Evolutionary conservation across 1,140 invertebrate species (phyloP), one percentile per base, ranked within the genome.

Genomic region (Tribolium madens): DNA sequence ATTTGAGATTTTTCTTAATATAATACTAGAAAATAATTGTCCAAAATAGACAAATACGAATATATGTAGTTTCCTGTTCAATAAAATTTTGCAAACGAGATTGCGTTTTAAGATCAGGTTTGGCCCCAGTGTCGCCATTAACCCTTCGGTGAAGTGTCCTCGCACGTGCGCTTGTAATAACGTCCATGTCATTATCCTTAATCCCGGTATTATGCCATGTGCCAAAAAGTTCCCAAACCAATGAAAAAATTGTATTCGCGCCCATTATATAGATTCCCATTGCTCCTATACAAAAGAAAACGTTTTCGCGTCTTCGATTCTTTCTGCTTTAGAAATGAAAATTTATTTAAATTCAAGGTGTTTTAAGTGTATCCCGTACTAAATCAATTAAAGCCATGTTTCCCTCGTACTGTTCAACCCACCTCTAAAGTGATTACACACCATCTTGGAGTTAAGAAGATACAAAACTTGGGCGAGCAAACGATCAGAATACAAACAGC

Each of bases 401-500:
- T 72, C 70, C 70, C 15, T 72, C 50, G 70, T 72, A 72, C 46
- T 71, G 68, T 64, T 76, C 68, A 76, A 64, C 78, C 78, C 76
- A 81, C 80, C 78, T 81, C 78, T 80, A 78, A 82, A 76, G 77
- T 75, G 78, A 81, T 80, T 82, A 81, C 78, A 78, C 71, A 82
- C 77, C 80, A 78, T 81, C 80, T 81, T 77, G 76, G 52, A 79
- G 81, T 79, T 81, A 82, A 83, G 80, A 81, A 83, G 82, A 83
- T 83, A 83, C 81, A 80, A 81, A 82, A 82, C 78, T 82, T 81
- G 76, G 76, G 50, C 79, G 57, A 14, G 7, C 15, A 33, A 21
- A 50, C 60, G 76, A 76, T 75, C 68, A 47, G 82, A 82, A 82
- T 83, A 83, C 82, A 81, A 83, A 83, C 76, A 42, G 76, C 57